Base-by-base conservation (phyloP, 2,888 invertebrate genomes). In the Phengaris alcon region DNA sequence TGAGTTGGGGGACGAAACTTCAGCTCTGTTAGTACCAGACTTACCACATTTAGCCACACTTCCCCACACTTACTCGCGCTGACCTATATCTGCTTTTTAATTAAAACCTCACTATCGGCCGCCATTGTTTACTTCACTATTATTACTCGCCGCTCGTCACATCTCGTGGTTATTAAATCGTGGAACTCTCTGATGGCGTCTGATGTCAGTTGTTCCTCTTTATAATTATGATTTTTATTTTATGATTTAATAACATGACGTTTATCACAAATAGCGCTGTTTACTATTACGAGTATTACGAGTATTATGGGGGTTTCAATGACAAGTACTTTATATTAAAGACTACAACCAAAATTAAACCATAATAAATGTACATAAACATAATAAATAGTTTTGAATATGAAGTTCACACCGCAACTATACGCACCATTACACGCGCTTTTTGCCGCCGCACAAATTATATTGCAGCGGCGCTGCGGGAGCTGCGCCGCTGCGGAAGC, bases 1-100 rank as follows among this genome's bases (percentile, higher is more conserved):
- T 2, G 12, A 64, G 64, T 64, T 64, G 22, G 64, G 35, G 64
- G 12, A 10, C 35, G 10, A 10, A 35, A 59, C 22, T 35, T 6
- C 35, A 35, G 12, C 64, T 35, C 35, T 64, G 15, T 64, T 12
- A 35, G 10, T 22, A 35, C 64, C 35, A 44, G 13, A 64, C 64
- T 59, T 22, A 8, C 59, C 59, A 10, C 59, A 59, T 5, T 59
- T 55, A 22, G 15, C 57, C 57, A 4, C 59, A 59, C 15, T 59
- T 59, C 9, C 57, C 3, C 35, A 44, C 35, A 44, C 64, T 64
- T 44, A 44, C 35, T 44, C 35, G 64, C 64, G 35, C 35, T 64
- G 64, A 64, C 64, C 64, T 35, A 64, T 64, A 64, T 64, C 64
- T 64, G 64, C 2, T 64, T 64, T 64, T 64, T 64, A 64, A 64